A percentile compares a stretch with the other conserved stretches of the same genome.
Conservation (phyloP, 2,888 invertebrate genomes). For the Parnassius smintheus region DNA sequence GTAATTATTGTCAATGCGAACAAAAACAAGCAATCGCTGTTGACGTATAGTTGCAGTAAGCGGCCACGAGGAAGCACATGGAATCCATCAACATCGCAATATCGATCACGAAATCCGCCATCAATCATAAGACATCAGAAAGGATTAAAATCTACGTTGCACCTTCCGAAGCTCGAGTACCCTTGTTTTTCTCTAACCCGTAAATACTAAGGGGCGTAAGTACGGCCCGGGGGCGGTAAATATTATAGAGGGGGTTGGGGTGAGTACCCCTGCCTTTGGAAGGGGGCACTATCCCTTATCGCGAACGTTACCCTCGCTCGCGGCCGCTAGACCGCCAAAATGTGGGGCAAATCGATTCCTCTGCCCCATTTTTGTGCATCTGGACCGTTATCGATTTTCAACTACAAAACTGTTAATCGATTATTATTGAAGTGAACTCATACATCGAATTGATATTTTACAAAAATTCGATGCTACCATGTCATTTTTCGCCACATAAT, state of each 20-base stretch:
- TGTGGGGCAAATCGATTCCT: constrained; percentile 79
- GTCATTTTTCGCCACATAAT: too few species aligned
- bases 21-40: constrained; percentile 51
- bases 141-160: constrained; percentile 82
- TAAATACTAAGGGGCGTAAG: constrained; percentile 81
- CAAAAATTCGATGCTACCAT: not conserved
- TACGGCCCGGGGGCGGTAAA: constrained; percentile 81
- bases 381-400: constrained; percentile 77
- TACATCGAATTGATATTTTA: not conserved
- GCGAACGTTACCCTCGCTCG: constrained; percentile 79
- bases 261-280: constrained; percentile 57
- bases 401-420: constrained; percentile 35
- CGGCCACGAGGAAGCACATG: constrained; percentile 60
- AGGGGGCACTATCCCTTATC: constrained; percentile 81
- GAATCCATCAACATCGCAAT: constrained; percentile 77
- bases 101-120: constrained; percentile 77
- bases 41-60: constrained; percentile 41
- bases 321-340: constrained; percentile 76
- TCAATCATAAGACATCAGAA: constrained; percentile 81
- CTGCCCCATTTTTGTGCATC: constrained; percentile 80
- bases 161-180: constrained; percentile 80
- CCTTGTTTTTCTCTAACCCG: constrained; percentile 82
- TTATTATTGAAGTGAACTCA: not conserved
- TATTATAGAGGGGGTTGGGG: constrained; percentile 75
- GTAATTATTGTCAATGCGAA: constrained; percentile 34